Percentiles rank a stretch among this genome's conserved stretches.
Conservation (phyloP, 1,140 invertebrate genomes). For the Habropoda laboriosa region DNA sequence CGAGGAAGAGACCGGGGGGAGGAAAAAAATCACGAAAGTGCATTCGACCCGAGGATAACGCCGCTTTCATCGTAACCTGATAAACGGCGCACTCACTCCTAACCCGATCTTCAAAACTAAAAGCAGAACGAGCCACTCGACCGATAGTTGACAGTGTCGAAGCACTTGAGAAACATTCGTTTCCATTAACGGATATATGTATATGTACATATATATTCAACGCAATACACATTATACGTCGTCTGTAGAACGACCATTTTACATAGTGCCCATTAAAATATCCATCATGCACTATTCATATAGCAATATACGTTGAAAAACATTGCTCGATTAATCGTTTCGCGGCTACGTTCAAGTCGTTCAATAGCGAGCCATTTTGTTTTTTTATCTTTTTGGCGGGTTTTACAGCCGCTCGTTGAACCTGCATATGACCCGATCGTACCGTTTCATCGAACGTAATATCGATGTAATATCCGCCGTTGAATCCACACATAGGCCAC, state of each 20-base stretch:
- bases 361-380: background rate
- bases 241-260: background rate
- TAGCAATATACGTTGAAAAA: background rate
- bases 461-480: background rate
- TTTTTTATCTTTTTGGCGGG: background rate
- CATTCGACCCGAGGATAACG: slow-evolving; percentile 29
- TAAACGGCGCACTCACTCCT: slow-evolving; percentile 41
- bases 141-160: slow-evolving; percentile 39
- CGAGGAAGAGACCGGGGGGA: too few species aligned
- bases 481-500: background rate
- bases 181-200: slow-evolving; percentile 39
- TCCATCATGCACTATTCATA: background rate
- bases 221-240: background rate
- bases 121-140: slow-evolving; percentile 48
- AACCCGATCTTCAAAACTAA: slow-evolving; percentile 46
- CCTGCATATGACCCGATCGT: background rate
- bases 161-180: slow-evolving; percentile 46
- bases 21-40: slow-evolving; percentile 47
- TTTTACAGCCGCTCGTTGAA: background rate
- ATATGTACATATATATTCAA: too few species aligned
- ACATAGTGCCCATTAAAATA: background rate
- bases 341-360: background rate
- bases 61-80: slow-evolving; percentile 51
- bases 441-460: background rate
- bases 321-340: background rate